Base-by-base conservation (phyloP, 2,888 invertebrate genomes). In the Parelbella ahira region DNA sequence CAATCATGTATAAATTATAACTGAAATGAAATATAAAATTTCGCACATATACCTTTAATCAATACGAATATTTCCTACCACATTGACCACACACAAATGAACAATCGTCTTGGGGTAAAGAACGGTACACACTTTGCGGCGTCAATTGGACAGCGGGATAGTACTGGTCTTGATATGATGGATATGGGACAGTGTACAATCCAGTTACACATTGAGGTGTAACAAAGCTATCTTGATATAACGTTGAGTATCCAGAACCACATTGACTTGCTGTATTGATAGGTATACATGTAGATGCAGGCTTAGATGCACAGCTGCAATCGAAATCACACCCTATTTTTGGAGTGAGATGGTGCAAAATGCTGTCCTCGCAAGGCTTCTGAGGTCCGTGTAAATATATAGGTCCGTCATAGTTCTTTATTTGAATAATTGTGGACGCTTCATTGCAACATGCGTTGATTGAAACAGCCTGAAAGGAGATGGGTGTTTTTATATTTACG, bases 381-480 rank as follows among this genome's bases (percentile, higher is more conserved):
- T 41, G 20, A 2, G 33, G 34, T 2, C 21, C 33, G 1, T 58
- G 47, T 10, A 68, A 39, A 43, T 60, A 63, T 6, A 75, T 67
- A 0, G 76, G 76, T 0, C 68, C 70, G 0, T 80, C 78, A 36
- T 67, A 68, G 37, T 76, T 70, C 41, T 74, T 66, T 0, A 77
- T 77, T 27, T 71, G 67, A 0, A 78, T 60, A 4, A 59, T 61
- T 0, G 69, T 43, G 12, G 53, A 46, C 0, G 60, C 56, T 4
- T 70, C 66, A 0, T 58, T 49, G 6, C 59, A 61, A 3, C 34
- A 42, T 10, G 34, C 42, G 4, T 23, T 11, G 6, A 21, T 28
- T 4, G 5, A 23, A 3, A 52, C 12, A 1, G 51, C 15, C 77
- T 73, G 59, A 10, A 61, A 58, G 4, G 15, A 15, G 15, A 15